Percentiles rank a stretch among this genome's conserved stretches.
Evolutionary conservation across 2,888 invertebrate species (phyloP).

Genomic region (Protophormia terraenovae): DNA sequence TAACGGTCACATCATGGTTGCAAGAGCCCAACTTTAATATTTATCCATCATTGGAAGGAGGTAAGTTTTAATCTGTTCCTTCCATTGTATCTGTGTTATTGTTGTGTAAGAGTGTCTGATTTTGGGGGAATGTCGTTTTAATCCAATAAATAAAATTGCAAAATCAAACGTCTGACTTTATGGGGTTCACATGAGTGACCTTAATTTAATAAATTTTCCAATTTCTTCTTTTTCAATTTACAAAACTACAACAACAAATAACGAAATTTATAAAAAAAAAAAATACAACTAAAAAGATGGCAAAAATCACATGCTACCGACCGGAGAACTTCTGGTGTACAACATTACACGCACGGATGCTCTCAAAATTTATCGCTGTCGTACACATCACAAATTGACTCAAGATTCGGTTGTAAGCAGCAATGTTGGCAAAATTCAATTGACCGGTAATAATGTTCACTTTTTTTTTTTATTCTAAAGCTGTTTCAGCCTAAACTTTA

Average conservation of each 20-base stretch:
- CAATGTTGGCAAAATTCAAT: constrained; percentile 83
- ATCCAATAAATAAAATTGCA: constrained; percentile 21
- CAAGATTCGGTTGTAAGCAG: constrained; percentile 84
- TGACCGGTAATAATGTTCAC: constrained; percentile 82
- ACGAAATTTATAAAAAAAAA: not conserved
- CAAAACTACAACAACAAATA: not conserved
- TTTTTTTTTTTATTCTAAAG: not conserved
- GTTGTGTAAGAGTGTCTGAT: not conserved
- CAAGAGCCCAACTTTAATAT: constrained; percentile 84
- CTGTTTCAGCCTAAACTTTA: constrained; percentile 10
- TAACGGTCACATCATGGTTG: constrained; percentile 83
- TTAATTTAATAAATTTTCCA: constrained; percentile 50
- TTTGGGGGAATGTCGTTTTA: not conserved
- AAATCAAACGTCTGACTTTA: constrained; percentile 44
- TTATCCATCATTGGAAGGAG: constrained; percentile 83
- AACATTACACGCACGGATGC: constrained; percentile 84
- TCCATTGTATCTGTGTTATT: not conserved
- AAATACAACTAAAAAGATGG: constrained; percentile 79
- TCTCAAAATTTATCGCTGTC: constrained; percentile 83
- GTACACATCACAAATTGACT: constrained; percentile 84
- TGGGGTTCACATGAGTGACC: constrained; percentile 44
- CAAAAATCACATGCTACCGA: constrained; percentile 84
- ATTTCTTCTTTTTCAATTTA: constrained; percentile 42
- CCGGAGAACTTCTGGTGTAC: constrained; percentile 84
- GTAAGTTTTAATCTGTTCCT: constrained; percentile 77